Evolutionary conservation across 2,888 invertebrate genomes (phyloP).

Genomic region (Protonemura montana): DNA sequence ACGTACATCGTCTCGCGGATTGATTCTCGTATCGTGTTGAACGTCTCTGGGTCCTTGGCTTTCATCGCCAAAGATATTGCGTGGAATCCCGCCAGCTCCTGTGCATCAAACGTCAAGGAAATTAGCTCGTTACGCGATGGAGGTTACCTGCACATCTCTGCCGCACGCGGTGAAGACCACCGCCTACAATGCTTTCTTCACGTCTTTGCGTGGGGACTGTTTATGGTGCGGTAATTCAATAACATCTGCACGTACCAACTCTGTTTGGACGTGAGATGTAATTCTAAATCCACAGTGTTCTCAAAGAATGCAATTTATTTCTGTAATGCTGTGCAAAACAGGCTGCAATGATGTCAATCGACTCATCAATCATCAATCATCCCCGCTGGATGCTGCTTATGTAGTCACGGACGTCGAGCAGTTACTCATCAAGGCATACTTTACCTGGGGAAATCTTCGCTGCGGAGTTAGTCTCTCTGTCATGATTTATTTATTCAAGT

Average conservation of each 20-base stretch:
- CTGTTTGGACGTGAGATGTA: background rate
- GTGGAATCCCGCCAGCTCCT: conserved; percentile 52
- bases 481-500: background rate
- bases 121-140: background rate
- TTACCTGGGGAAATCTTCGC: background rate
- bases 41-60: conserved; percentile 48
- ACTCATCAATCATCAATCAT: background rate
- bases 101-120: conserved; percentile 28
- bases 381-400: background rate
- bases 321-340: background rate
- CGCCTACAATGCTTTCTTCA: background rate
- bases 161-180: background rate
- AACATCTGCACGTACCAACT: background rate
- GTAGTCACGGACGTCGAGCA: background rate
- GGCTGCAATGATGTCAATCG: conserved; percentile 18
- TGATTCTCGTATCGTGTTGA: conserved; percentile 34
- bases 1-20: conserved; percentile 45
- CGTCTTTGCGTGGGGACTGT: background rate
- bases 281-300: background rate
- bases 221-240: background rate
- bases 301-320: background rate
- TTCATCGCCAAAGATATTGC: conserved; percentile 52
- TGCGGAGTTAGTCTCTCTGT: background rate
- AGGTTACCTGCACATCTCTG: background rate
- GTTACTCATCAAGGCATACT: background rate